phyloP scores from a whole-genome alignment of 2,888 invertebrate genomes.

The Melinopterus prodromus region DNA sequence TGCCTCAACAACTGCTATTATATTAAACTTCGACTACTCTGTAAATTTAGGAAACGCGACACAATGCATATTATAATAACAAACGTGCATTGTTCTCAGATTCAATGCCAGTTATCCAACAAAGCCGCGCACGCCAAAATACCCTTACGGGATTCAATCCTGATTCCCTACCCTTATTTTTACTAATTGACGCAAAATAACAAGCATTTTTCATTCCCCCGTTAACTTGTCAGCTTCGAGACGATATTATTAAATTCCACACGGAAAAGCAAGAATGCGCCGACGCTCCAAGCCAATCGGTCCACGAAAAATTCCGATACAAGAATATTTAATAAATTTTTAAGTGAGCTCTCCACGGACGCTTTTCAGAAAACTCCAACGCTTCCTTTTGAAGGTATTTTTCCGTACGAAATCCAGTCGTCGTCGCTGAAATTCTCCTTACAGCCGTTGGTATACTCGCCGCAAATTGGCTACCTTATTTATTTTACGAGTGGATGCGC shows the following conservation, averaged over 20 bases:
- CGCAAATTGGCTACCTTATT: conserved; percentile 4
- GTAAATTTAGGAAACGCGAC: too few relatives aligned
- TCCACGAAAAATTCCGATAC: not conserved
- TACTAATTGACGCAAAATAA: not conserved
- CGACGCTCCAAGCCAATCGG: not conserved
- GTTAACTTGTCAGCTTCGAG: not conserved
- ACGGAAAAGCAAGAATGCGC: not conserved
- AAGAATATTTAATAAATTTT: not conserved
- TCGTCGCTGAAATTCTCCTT: conserved; percentile 9
- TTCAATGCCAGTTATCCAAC: too few relatives aligned
- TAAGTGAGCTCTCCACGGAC: not conserved
- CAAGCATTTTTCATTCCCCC: not conserved
- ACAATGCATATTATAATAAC: too few relatives aligned
- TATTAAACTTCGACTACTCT: too few relatives aligned
- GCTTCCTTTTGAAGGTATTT: conserved; percentile 31
- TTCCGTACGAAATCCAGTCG: conserved; percentile 38
- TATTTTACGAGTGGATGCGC: not conserved
- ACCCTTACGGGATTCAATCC: not conserved
- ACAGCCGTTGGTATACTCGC: not conserved
- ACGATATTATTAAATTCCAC: not conserved
- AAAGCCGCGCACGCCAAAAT: too few relatives aligned
- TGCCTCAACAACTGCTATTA: too few relatives aligned
- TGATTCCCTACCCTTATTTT: not conserved
- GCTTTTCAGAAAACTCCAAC: not conserved
- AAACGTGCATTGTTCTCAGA: too few relatives aligned